A percentile compares a stretch with the other conserved stretches of the same genome.
phyloP scores from a whole-genome alignment of 2,888 invertebrate species.

The Agriopis marginaria region DNA sequence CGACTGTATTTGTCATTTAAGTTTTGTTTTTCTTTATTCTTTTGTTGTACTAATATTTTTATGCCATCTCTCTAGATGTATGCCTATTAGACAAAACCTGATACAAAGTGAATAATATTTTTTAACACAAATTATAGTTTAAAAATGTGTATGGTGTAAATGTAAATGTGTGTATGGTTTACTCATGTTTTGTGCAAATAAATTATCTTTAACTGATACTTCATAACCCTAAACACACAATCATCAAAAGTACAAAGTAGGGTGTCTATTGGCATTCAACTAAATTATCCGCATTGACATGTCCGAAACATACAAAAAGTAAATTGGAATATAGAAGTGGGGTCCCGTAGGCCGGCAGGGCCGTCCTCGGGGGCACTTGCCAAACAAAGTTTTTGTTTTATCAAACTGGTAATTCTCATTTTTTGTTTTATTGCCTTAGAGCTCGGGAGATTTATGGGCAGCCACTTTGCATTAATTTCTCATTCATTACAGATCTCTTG shows the following conservation, averaged over 20 bases:
- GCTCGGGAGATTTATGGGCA: constrained; percentile 79
- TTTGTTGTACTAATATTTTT: too few species aligned
- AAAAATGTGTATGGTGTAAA: too few species aligned
- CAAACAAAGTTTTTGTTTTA: constrained; percentile 82
- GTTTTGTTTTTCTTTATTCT: too few species aligned
- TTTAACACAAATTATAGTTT: too few species aligned
- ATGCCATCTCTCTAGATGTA: too few species aligned
- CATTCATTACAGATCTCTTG: constrained; percentile 80
- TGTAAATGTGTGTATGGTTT: too few species aligned
- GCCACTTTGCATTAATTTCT: constrained; percentile 83
- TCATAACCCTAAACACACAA: constrained; percentile 23
- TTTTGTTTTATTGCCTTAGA: constrained; percentile 82
- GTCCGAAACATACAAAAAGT: constrained; percentile 56
- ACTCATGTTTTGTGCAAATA: too few species aligned
- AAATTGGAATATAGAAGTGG: constrained; percentile 65
- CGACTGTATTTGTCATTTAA: too few species aligned
- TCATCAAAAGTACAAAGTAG: constrained; percentile 26
- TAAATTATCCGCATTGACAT: constrained; percentile 50
- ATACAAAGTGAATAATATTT: too few species aligned
- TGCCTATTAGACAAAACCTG: too few species aligned
- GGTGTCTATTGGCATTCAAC: constrained; percentile 38
- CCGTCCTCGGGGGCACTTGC: constrained; percentile 74
- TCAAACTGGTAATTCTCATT: constrained; percentile 82
- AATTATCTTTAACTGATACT: not conserved
- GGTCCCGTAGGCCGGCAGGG: constrained; percentile 52